phyloP scores from a whole-genome alignment of 2,888 invertebrate genomes.

The Eilema griseolum region DNA sequence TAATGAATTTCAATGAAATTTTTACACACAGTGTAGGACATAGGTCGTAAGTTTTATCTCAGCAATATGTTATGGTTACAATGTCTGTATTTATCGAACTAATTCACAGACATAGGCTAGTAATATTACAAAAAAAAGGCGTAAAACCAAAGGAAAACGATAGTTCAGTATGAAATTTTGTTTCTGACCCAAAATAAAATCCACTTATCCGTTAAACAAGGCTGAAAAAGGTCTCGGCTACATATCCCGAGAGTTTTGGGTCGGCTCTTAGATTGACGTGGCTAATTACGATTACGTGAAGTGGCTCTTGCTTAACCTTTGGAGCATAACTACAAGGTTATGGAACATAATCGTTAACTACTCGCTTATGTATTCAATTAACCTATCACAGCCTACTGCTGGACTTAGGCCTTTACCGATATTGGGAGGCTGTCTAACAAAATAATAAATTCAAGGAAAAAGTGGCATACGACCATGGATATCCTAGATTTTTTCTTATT shows the following conservation, averaged over 20 bases:
- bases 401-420: no score
- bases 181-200: constrained; percentile 6
- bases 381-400: no score
- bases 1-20: no score
- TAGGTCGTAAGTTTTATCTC: no score
- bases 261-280: constrained; percentile 9
- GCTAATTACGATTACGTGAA: constrained; percentile 19
- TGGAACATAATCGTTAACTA: not conserved
- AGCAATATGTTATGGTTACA: not conserved
- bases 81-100: not conserved
- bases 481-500: no score
- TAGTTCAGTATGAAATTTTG: not conserved
- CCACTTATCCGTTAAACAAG: not conserved
- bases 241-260: constrained; percentile 8
- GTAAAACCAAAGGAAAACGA: not conserved
- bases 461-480: no score
- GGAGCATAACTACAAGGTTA: not conserved
- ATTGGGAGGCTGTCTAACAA: no score
- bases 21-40: no score
- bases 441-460: no score
- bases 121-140: not conserved
- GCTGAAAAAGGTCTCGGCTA: constrained; percentile 10
- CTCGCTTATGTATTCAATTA: no score
- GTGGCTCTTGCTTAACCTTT: not conserved
- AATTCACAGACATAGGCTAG: not conserved